Base-by-base conservation (phyloP, 1,140 invertebrate species). In the Psix sp. region DNA sequence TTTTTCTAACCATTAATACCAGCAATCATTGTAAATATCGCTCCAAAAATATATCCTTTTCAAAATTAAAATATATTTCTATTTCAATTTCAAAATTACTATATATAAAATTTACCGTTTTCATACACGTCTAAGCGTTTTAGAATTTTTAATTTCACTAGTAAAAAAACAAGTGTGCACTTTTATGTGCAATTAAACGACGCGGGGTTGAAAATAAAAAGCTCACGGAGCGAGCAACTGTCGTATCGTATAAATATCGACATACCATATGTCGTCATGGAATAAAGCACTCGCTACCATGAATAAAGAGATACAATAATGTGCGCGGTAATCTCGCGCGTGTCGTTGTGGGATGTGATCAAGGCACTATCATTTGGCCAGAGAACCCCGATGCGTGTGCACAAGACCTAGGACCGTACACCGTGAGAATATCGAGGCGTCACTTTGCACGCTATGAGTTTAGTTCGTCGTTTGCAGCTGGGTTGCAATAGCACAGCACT, bases 331-430 rank as follows among this genome's bases (percentile, higher is more conserved):
- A 71, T 77, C 71, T 57, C 59, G 39, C 68, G 56, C 40, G 54
- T 65, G 62, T 75, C 65, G 65, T 77, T 74, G 74, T 65, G 67
- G 73, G 73, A 72, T 76, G 68, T 62, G 70, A 73, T 73, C 62
- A 40, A 49, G 70, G n/a, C 42, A 66, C 79, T 82, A 74, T 80
- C 80, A 82, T 82, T 83, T 79, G 73, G 70, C 39, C 52, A 71
- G 76, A 62, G n/a, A n/a, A n/a, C n/a, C n/a, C n/a, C n/a, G n/a
- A n/a, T n/a, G n/a, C n/a, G n/a, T n/a, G 26, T 29, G 1, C n/a
- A 29, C 7, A 29, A 7, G 62, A 70, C 33, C n/a, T n/a, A n/a
- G n/a, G 33, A 49, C 46, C 59, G 40, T 43, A 46, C 17, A 11
- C 62, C 73, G 77, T 82, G 79, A 72, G 80, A 80, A 82, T 65